phyloP scores from a whole-genome alignment of 2,888 invertebrate genomes.

The Cantharis rufa region DNA sequence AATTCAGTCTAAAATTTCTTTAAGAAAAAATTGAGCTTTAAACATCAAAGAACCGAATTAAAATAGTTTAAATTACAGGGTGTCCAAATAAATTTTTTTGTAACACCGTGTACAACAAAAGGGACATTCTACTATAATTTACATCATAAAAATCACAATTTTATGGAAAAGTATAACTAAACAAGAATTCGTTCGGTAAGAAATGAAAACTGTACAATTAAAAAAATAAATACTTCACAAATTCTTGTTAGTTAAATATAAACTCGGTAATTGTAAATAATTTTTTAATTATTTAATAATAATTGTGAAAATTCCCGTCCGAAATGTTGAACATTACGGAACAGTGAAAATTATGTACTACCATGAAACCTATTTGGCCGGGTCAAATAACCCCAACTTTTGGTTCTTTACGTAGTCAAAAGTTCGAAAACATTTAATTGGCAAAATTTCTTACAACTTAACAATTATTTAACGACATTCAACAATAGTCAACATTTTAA shows the following conservation, averaged over 20 bases:
- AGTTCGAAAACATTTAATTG: conserved; percentile 21
- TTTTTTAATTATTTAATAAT: background rate
- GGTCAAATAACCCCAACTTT: background rate
- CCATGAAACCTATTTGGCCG: background rate
- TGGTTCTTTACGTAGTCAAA: background rate
- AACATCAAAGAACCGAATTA: background rate
- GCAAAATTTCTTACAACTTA: conserved; percentile 20
- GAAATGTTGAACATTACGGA: background rate
- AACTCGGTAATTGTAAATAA: background rate
- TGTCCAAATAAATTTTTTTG: background rate
- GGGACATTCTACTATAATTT: background rate
- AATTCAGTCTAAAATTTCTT: background rate
- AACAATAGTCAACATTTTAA: conserved; percentile 32
- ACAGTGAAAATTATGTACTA: background rate
- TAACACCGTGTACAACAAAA: background rate
- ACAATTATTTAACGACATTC: conserved; percentile 31
- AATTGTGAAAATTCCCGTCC: background rate
- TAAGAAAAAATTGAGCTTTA: background rate
- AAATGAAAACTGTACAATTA: background rate
- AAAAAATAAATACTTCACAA: background rate
- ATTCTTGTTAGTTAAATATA: background rate
- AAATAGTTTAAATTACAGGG: background rate
- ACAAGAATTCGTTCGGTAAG: background rate
- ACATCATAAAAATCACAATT: background rate
- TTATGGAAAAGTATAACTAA: background rate